Evolutionary conservation across 2,888 invertebrate species (phyloP), one percentile per base, ranked within the genome.

Genomic region (Pristionchus arcanus): DNA sequence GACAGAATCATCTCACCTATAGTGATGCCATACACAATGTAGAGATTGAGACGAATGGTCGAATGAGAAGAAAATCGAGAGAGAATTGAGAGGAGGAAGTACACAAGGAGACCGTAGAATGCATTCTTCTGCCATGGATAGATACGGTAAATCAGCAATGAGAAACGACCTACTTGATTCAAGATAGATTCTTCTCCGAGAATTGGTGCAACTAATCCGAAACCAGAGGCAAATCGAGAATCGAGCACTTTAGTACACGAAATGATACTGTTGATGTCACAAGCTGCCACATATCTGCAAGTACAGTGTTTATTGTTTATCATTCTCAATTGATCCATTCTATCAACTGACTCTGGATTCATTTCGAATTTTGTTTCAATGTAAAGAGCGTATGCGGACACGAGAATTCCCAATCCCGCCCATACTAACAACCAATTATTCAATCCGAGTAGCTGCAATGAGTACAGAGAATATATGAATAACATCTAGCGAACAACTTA

Each of bases 71-170:
- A 16, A 34, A 28, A 74, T 13, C 59, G 59, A 81, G 81, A 83
- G 9, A 83, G 83, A 59, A 89, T n/a, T 25, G 83, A 37, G 16
- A 83, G 28, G 16, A 66, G 15, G 31, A 83, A 53, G 53, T 89
- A 89, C 21, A 89, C 66, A 25, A 83, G 3, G 2, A 89, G 63
- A 5, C 81, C 89, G 28, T 81, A 89, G 5, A 89, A 28, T 4
- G 89, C 59, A 89, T 89, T 89, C 83, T 89, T 89, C 89, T 89
- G 66, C 11, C 34, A 81, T 63, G n/a, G 49, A 31, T 63, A 85
- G 49, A 31, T 63, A 85, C 25, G 37, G 53, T 37, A 49, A 49
- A 49, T 34, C 31, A 21, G 71, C n/a, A 15, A 49, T 13, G n/a
- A 21, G 42, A 11, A 53, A 21, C 28, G 71, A 15, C 9, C 42